Evolutionary conservation across 2,113 vertebrate genomes (phyloP).

Genomic region (Syrmaticus mikado): DNA sequence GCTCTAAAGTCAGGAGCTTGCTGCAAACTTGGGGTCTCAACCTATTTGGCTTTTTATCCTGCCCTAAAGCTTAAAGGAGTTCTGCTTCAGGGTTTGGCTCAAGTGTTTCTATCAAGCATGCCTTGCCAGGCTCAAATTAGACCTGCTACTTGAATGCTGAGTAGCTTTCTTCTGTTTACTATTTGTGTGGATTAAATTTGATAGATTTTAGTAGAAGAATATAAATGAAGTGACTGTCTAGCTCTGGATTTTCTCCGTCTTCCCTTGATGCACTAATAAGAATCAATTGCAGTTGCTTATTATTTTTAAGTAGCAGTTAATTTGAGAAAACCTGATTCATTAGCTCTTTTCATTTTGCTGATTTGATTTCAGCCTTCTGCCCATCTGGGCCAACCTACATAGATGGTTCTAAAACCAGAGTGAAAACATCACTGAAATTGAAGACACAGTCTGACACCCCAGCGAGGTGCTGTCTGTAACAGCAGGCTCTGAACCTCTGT

Average conservation of each 20-base stretch:
- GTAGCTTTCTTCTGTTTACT: constrained; percentile 44
- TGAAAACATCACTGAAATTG: background rate
- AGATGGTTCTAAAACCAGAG: constrained; percentile 10
- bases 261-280: constrained; percentile 11
- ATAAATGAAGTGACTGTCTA: constrained; percentile 41
- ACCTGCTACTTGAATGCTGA: constrained; percentile 13
- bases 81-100: background rate
- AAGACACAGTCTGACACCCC: background rate
- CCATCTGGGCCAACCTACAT: constrained; percentile 41
- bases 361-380: constrained; percentile 62
- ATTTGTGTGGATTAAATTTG: constrained; percentile 21
- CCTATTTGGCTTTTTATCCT: background rate
- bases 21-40: background rate
- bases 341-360: constrained; percentile 55
- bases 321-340: constrained; percentile 64
- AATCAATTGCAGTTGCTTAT: constrained; percentile 62
- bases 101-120: background rate
- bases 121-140: constrained; percentile 26
- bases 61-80: background rate
- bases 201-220: constrained; percentile 15
- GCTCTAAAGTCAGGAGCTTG: background rate
- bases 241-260: constrained; percentile 54
- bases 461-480: background rate
- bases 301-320: constrained; percentile 66
- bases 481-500: background rate